Percentiles rank a stretch among this genome's conserved stretches.
Conservation (phyloP, 2,888 invertebrate species). For the Meganola albula region DNA sequence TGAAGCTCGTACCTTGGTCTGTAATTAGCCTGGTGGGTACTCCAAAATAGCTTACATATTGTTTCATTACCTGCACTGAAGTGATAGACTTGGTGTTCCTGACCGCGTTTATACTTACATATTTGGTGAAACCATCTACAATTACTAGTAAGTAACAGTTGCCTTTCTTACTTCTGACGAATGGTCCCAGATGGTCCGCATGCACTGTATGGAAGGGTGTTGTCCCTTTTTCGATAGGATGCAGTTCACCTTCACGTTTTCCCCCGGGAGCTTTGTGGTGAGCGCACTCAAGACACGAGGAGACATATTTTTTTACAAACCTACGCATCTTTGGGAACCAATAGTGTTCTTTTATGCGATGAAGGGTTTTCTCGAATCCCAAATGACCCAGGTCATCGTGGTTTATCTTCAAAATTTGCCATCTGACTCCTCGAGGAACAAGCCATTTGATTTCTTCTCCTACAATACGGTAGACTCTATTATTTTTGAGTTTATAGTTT, state of each 20-base stretch:
- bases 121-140: conserved; percentile 2
- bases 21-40: conserved; percentile 1
- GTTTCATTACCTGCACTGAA: not conserved
- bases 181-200: conserved; percentile 1
- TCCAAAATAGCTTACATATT: conserved; percentile 1
- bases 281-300: conserved; percentile 7
- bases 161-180: not conserved
- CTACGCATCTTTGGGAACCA: conserved; percentile 7
- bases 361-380: conserved; percentile 21
- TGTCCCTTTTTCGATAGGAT: conserved; percentile 1
- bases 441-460: conserved; percentile 17
- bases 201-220: conserved; percentile 2
- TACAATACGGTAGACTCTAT: conserved; percentile 4
- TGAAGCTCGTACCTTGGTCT: not conserved
- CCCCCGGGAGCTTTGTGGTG: conserved; percentile 11
- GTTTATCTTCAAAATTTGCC: conserved; percentile 22
- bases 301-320: conserved; percentile 8
- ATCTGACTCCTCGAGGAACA: conserved; percentile 21
- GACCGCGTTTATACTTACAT: not conserved
- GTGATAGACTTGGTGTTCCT: not conserved
- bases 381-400: conserved; percentile 26
- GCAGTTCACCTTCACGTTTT: conserved; percentile 3
- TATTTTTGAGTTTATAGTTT: conserved; percentile 21
- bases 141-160: conserved; percentile 2
- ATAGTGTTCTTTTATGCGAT: not conserved